Conservation (phyloP, 35 echinoderm and acorn worm species). For the Apostichopus japonicus region DNA sequence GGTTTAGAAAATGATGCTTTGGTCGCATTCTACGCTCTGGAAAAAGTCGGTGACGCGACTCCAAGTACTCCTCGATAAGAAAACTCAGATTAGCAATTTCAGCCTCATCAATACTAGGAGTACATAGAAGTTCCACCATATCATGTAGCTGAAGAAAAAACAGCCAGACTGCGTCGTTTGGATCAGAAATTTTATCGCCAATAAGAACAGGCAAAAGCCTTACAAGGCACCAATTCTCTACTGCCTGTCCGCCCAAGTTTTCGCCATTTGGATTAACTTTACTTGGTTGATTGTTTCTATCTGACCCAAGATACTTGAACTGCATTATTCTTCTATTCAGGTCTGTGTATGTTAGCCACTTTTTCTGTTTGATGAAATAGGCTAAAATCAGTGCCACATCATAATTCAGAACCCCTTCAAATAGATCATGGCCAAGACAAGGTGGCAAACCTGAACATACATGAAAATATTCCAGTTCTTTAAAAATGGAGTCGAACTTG, state of each 20-base stretch:
- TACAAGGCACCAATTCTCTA: slow-evolving; percentile 36
- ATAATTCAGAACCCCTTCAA: slow-evolving; percentile 75
- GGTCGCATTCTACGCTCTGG: slow-evolving; percentile 52
- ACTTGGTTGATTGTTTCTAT: slow-evolving; percentile 58
- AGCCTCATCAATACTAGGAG: not conserved
- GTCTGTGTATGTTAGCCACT: slow-evolving; percentile 62
- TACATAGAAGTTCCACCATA: slow-evolving; percentile 6
- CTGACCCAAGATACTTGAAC: slow-evolving; percentile 66
- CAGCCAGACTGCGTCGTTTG: slow-evolving; percentile 28
- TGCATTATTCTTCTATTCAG: slow-evolving; percentile 51
- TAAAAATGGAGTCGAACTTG: slow-evolving; percentile 54
- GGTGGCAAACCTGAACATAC: slow-evolving; percentile 72
- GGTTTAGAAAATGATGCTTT: slow-evolving; percentile 74
- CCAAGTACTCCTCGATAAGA: slow-evolving; percentile 46
- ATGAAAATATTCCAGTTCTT: slow-evolving; percentile 74
- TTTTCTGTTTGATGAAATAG: slow-evolving; percentile 56
- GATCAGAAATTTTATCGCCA: slow-evolving; percentile 18
- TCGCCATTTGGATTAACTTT: too few species aligned
- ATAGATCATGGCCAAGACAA: slow-evolving; percentile 79
- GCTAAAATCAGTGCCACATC: slow-evolving; percentile 60
- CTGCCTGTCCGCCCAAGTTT: too few species aligned
- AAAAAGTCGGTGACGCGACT: not conserved
- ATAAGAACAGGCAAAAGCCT: slow-evolving; percentile 48
- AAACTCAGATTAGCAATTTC: slow-evolving; percentile 39
- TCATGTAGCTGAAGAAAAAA: slow-evolving; percentile 28